Percentiles rank a stretch among this genome's conserved stretches.
These are phyloP conservation scores for Meganola albula DNA, from an alignment of 2,888 invertebrate species.

Conservation along the genomic window DNA sequence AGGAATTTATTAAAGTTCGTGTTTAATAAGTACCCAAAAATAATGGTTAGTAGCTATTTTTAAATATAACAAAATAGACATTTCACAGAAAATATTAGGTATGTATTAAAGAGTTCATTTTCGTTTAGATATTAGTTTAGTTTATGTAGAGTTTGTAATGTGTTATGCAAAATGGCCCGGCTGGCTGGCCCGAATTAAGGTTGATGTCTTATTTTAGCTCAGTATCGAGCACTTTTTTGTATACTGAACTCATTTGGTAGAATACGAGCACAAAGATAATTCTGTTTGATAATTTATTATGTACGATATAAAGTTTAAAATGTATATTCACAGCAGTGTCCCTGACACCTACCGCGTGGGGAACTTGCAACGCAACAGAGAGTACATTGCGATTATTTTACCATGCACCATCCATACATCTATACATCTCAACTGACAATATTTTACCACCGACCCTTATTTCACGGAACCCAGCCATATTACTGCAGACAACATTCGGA, in stretches of 20 bases:
- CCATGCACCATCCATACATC: slow-evolving; percentile 38
- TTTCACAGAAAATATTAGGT: no score
- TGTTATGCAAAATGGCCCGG: no score
- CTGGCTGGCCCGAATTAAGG: slow-evolving; percentile 21
- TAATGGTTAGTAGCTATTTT: no score
- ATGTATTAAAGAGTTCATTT: no score
- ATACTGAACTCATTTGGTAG: slow-evolving; percentile 27
- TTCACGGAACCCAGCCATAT: slow-evolving; percentile 66
- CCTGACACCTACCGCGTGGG: slow-evolving; percentile 55
- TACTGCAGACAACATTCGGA: slow-evolving; percentile 62
- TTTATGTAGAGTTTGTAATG: no score
- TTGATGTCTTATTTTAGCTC: slow-evolving; percentile 47
- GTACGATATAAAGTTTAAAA: no score
- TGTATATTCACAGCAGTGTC: slow-evolving; percentile 51
- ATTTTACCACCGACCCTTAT: slow-evolving; percentile 56
- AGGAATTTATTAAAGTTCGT: no score
- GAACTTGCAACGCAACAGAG: slow-evolving; percentile 31
- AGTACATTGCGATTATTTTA: slow-evolving; percentile 42
- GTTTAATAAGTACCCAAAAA: no score
- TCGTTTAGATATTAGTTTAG: no score
- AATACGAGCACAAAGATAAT: slow-evolving; percentile 31
- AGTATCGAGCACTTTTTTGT: slow-evolving; percentile 31
- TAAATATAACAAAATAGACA: no score
- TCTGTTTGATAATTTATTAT: slow-evolving; percentile 42
- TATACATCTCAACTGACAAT: slow-evolving; percentile 51